phyloP scores from a whole-genome alignment of 2,888 invertebrate species.

The Drosophila macrothrix region DNA sequence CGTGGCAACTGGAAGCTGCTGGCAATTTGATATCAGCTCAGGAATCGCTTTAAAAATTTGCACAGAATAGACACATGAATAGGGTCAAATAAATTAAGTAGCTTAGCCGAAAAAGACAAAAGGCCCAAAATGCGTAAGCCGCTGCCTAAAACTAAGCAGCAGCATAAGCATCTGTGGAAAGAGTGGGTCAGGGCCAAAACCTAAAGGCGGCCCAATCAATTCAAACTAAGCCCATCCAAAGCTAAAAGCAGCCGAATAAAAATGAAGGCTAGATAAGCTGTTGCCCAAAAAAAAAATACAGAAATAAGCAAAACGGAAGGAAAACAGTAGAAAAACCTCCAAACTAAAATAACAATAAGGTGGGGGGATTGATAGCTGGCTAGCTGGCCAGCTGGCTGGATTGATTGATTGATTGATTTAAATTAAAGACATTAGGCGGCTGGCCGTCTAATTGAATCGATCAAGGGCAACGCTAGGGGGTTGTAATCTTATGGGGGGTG shows the following conservation, averaged over 20 bases:
- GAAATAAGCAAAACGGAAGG: conserved; percentile 13
- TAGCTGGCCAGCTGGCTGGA: conserved; percentile 39
- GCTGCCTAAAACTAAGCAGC: conserved; percentile 57
- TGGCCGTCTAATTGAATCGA: conserved; percentile 72
- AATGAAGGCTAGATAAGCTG: conserved; percentile 63
- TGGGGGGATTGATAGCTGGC: conserved; percentile 14
- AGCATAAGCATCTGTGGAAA: background rate
- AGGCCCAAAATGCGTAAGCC: conserved; percentile 58
- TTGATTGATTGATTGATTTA: conserved; percentile 79
- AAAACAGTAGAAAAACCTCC: conserved; percentile 10
- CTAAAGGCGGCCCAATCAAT: conserved; percentile 52
- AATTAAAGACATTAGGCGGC: conserved; percentile 78
- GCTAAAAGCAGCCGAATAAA: conserved; percentile 50
- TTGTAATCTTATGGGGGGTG: too few relatives aligned
- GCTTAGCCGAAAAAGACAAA: conserved; percentile 71
- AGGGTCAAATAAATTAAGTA: conserved; percentile 75
- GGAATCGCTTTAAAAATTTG: conserved; percentile 65
- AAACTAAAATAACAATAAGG: conserved; percentile 59
- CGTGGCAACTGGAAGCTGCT: conserved; percentile 10
- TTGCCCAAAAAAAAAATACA: conserved; percentile 11
- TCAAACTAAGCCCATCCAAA: conserved; percentile 56
- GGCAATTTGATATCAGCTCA: conserved; percentile 67
- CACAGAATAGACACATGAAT: conserved; percentile 46
- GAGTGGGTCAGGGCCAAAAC: conserved; percentile 35
- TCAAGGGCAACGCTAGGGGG: conserved; percentile 37